A percentile compares a stretch with the other conserved stretches of the same genome.
Conservation (phyloP, 2,888 invertebrate genomes). For the Drosophila neutralis region DNA sequence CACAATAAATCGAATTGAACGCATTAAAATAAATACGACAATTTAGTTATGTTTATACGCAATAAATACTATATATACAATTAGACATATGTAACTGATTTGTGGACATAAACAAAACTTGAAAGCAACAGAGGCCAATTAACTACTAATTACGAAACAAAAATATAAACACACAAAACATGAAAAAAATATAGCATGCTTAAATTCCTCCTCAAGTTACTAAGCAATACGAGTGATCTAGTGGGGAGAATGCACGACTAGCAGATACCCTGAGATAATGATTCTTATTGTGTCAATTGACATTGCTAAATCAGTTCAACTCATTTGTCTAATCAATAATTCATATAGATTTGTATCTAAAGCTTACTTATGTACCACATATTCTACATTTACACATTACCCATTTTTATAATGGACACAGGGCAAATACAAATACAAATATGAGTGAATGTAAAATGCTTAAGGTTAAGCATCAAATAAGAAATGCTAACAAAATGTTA, state of each 20-base stretch:
- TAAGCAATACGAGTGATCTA: background rate
- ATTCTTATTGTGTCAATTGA: background rate
- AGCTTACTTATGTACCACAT: background rate
- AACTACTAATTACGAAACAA: constrained; percentile 45
- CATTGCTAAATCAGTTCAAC: background rate
- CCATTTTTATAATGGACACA: background rate
- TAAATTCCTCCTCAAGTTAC: constrained; percentile 1
- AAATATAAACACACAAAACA: constrained; percentile 23
- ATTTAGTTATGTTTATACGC: constrained; percentile 21
- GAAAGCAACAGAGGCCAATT: constrained; percentile 63
- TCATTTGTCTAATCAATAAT: background rate
- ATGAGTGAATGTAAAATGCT: constrained; percentile 40
- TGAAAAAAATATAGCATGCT: background rate
- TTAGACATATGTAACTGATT: background rate
- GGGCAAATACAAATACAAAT: constrained; percentile 1
- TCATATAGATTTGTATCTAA: background rate
- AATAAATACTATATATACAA: constrained; percentile 16
- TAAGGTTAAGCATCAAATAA: constrained; percentile 55
- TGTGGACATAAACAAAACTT: constrained; percentile 52
- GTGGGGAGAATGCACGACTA: background rate
- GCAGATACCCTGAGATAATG: constrained; percentile 1
- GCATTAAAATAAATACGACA: constrained; percentile 43
- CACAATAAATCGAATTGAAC: constrained; percentile 37
- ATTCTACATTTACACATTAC: background rate
- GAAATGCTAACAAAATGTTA: constrained; percentile 48